A percentile compares a stretch with the other conserved stretches of the same genome.
These are phyloP conservation scores for Pristionchus japonicus DNA, from an alignment of 2,888 invertebrate genomes.

Conservation along the genomic window DNA sequence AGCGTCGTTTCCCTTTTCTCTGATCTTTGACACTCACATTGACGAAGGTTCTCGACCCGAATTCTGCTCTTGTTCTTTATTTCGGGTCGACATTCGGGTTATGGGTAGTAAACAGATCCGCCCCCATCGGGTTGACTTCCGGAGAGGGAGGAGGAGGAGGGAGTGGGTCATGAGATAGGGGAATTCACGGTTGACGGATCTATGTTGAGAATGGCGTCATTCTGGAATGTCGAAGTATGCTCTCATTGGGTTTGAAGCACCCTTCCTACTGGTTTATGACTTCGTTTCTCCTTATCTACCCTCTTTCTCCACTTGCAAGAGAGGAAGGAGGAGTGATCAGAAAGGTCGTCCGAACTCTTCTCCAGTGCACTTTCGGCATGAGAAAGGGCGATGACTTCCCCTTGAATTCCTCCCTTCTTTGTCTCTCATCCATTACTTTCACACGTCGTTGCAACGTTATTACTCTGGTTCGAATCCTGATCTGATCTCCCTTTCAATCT, in stretches of 20 bases:
- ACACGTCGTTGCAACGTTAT: background rate
- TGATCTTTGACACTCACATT: background rate
- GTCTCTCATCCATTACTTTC: background rate
- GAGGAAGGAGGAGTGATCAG: background rate
- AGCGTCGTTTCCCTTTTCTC: background rate
- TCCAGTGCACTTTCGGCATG: background rate
- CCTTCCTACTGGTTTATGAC: background rate
- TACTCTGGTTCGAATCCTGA: background rate
- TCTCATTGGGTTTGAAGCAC: background rate
- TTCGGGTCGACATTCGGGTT: slow-evolving; percentile 1
- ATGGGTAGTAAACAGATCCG: background rate
- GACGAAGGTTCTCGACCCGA: background rate
- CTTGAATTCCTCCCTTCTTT: background rate
- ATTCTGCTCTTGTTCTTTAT: background rate
- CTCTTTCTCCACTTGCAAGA: background rate
- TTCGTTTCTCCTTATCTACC: background rate
- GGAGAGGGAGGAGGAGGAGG: background rate
- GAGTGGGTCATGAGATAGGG: background rate
- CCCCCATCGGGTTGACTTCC: background rate
- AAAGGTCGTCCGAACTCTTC: background rate
- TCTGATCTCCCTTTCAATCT: background rate
- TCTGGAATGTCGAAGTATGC: background rate
- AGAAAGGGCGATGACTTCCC: background rate
- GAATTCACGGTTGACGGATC: background rate
- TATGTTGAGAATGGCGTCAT: background rate